These are phyloP conservation scores for Propithecus perrieri DNA, from an alignment of 2,797 vertebrate genomes.

Conservation along the genomic window DNA sequence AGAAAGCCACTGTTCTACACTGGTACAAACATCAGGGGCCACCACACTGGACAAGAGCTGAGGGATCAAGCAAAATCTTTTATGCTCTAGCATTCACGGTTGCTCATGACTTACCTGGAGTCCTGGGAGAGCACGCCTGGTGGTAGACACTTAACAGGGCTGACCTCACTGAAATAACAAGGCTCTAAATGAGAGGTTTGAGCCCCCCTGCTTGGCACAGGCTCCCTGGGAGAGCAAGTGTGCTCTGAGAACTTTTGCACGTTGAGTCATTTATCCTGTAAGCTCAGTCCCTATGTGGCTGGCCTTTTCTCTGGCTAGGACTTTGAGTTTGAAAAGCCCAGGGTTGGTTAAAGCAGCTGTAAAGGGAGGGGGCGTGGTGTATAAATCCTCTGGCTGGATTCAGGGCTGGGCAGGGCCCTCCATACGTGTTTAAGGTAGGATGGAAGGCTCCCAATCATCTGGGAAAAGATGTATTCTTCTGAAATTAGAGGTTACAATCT, in stretches of 20 bases:
- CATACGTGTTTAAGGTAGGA: neutral
- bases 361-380: neutral
- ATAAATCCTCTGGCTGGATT: neutral
- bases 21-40: neutral
- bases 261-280: neutral
- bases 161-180: neutral
- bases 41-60: neutral
- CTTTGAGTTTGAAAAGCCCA: neutral
- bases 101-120: neutral
- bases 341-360: neutral
- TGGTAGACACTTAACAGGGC: neutral
- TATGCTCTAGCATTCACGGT: neutral
- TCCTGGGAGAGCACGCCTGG: neutral
- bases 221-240: neutral
- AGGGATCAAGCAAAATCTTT: neutral
- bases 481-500: neutral
- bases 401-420: neutral
- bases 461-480: neutral
- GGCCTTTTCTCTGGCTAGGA: neutral
- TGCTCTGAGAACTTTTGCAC: neutral
- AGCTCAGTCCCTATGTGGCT: neutral
- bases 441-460: neutral
- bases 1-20: neutral
- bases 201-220: neutral
- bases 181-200: neutral